Conservation (phyloP, 23 tunicate species). For the Ascidia mentula region DNA sequence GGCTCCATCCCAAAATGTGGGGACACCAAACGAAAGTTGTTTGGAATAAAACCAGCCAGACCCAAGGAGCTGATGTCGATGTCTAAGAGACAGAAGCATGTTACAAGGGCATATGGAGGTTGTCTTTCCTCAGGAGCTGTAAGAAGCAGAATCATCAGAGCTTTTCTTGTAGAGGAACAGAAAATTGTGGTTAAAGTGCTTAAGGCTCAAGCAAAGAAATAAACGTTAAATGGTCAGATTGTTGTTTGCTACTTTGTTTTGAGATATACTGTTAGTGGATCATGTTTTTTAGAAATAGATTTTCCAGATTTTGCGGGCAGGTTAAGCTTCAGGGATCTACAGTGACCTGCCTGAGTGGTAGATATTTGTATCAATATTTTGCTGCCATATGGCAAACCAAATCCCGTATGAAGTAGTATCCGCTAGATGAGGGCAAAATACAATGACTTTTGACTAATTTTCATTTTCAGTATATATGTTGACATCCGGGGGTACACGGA, state of each 20-base stretch:
- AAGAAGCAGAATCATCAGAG: conserved; percentile 82
- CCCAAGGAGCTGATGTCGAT: conserved; percentile 80
- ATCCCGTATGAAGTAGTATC: no score
- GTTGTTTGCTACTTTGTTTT: background rate
- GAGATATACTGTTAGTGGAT: background rate
- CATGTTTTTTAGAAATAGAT: background rate
- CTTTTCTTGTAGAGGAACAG: conserved; percentile 98
- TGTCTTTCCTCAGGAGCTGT: conserved; percentile 72
- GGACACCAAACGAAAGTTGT: conserved; percentile 78
- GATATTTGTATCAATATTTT: no score
- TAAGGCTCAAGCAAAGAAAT: conserved; percentile 68
- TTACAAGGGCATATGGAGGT: conserved; percentile 92
- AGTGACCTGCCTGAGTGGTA: no score
- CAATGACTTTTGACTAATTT: no score
- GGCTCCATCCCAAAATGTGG: conserved; percentile 96
- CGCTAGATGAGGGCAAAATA: no score
- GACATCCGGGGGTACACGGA: no score
- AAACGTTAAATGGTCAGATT: background rate
- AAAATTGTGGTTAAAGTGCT: conserved; percentile 91
- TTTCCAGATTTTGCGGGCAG: background rate
- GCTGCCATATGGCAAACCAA: no score
- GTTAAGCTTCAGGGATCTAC: no score
- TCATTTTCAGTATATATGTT: no score
- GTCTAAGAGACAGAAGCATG: conserved; percentile 72
- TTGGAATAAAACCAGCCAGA: conserved; percentile 87